Base-by-base conservation (phyloP, 2,888 invertebrate genomes). In the Drosophila demipolita region DNA sequence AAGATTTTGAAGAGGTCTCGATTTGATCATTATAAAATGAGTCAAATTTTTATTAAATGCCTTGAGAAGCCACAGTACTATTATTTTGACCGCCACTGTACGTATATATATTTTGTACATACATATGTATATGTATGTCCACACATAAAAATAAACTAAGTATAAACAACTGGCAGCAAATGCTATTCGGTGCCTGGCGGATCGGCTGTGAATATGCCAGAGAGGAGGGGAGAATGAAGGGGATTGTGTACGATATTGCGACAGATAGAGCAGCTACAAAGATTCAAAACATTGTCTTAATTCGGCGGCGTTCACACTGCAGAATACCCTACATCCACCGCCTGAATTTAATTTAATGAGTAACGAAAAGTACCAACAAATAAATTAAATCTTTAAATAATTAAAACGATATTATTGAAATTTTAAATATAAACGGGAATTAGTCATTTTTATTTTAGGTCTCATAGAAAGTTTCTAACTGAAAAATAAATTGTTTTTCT, bases 91-190 rank as follows among this genome's bases (percentile, higher is more conserved):
- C 45, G 23, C 45, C 7, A 15, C 23, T 35, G 35, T 35, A 35
- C 20, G 15, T 23, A 36, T 17, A 15, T 36, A 12, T 26, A 33
- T 29, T 36, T 17, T 9, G n/a, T n/a, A 20, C 33, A 64, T 45
- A 35, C 32, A 61, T 45, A 62, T 35, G 7, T 49, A 33, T 48
- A 33, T 48, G 40, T 29, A 40, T 32, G 23, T 54, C 23, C 45
- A 45, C 12, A 45, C 45, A 45, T 49, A 63, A 49, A 71, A 70
- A 59, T 50, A 70, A 75, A 63, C 40, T 15, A 23, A 61, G 54
- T 57, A 73, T 59, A 66, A 73, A 59, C 26, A 54, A 66, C 58
- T 59, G 64, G 62, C 36, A 52, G 60, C 50, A 59, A 68, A 67
- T 68, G 36, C 58, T 54, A 64, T 73, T 60, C 52, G 42, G 23